A percentile compares a stretch with the other conserved stretches of the same genome.
Conservation (phyloP, 1,140 invertebrate species). For the Drosophila repletoides region DNA sequence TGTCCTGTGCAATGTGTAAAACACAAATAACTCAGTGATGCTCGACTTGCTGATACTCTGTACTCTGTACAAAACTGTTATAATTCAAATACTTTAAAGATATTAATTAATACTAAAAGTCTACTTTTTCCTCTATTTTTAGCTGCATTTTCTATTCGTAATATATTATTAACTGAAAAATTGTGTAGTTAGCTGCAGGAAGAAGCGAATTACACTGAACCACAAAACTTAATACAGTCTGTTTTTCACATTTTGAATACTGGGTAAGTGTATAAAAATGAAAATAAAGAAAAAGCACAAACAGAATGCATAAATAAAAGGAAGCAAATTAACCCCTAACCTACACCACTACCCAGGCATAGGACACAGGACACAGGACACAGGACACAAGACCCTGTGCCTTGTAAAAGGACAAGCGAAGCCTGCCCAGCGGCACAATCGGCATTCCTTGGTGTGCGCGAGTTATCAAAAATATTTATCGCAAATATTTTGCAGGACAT, state of each 20-base stretch:
- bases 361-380: neutral
- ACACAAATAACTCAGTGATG: too few relatives aligned
- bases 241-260: too few relatives aligned
- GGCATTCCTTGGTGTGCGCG: constrained; percentile 41
- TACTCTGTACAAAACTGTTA: too few relatives aligned
- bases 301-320: neutral
- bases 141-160: too few relatives aligned
- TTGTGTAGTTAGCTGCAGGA: too few relatives aligned
- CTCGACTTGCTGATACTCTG: neutral
- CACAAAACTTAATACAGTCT: too few relatives aligned
- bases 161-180: too few relatives aligned
- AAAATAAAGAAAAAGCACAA: constrained; percentile 4
- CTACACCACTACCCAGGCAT: constrained; percentile 29
- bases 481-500: constrained; percentile 33
- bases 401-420: neutral
- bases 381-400: neutral
- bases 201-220: too few relatives aligned
- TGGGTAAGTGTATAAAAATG: too few relatives aligned
- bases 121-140: too few relatives aligned
- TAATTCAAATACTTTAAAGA: too few relatives aligned
- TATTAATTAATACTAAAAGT: too few relatives aligned
- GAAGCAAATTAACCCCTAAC: constrained; percentile 39
- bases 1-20: neutral
- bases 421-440: constrained; percentile 36
- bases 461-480: constrained; percentile 47